These are phyloP conservation scores for Naja naja DNA, from an alignment of 2,113 vertebrate species.

Conservation along the genomic window DNA sequence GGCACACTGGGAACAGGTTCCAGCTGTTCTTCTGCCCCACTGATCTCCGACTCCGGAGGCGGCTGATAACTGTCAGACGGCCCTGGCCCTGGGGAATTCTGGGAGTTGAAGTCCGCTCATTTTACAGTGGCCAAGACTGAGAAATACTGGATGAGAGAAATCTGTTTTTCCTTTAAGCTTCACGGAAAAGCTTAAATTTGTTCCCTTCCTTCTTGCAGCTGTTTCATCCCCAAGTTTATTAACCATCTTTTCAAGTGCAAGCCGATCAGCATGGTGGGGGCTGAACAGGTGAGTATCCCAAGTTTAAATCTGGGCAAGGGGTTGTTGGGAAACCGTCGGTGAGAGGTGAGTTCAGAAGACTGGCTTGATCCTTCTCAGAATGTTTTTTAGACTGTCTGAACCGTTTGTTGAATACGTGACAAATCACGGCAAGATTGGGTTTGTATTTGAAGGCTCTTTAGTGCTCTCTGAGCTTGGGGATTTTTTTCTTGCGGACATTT, in stretches of 20 bases:
- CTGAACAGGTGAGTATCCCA: constrained; percentile 84
- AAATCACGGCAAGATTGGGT: background rate
- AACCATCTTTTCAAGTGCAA: constrained; percentile 98
- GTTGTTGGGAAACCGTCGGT: background rate
- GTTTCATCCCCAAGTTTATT: constrained; percentile 99
- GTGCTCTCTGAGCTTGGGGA: background rate
- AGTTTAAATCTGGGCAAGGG: no score
- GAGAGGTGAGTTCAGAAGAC: background rate
- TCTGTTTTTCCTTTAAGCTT: background rate
- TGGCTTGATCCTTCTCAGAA: background rate
- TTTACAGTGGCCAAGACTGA: background rate
- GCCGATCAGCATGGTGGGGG: constrained; percentile 98
- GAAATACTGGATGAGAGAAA: background rate
- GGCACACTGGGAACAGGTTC: no score
- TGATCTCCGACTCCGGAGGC: no score
- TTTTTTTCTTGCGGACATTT: background rate
- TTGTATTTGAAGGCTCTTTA: background rate
- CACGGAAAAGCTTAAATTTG: background rate
- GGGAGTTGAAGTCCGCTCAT: background rate
- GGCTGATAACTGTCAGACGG: no score
- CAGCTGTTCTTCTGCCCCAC: no score
- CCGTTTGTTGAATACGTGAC: background rate
- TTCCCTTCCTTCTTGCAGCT: constrained; percentile 71
- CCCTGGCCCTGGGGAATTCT: no score
- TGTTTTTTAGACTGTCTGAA: background rate